Conservation (phyloP, 2,797 vertebrate genomes). For the Chrysolophus pictus region DNA sequence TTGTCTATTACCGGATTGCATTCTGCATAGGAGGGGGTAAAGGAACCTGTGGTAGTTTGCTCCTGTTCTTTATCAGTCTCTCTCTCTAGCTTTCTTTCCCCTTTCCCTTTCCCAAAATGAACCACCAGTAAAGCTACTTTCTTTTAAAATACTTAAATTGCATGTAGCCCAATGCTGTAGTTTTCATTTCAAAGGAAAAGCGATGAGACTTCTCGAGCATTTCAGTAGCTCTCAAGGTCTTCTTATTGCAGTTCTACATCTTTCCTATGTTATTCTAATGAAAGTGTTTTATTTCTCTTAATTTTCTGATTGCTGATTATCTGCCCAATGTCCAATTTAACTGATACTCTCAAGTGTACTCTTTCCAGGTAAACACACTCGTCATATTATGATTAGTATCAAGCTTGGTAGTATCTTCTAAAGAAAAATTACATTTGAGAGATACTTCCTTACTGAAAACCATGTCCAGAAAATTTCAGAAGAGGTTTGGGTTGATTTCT, state of each 20-base stretch:
- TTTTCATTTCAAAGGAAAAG: background rate
- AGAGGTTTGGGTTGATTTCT: background rate
- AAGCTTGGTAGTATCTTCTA: background rate
- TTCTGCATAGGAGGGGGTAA: constrained; percentile 23
- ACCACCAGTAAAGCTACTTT: background rate
- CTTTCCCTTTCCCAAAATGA: background rate
- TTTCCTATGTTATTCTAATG: constrained; percentile 27
- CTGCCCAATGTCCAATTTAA: constrained; percentile 32
- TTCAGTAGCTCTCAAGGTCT: background rate
- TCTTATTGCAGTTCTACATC: background rate
- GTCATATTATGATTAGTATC: background rate
- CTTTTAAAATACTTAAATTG: background rate
- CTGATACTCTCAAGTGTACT: constrained; percentile 82
- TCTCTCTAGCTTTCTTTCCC: background rate
- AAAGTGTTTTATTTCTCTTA: constrained; percentile 9
- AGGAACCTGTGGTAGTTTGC: constrained; percentile 18
- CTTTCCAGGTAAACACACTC: background rate
- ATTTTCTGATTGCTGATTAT: background rate
- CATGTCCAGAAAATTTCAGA: background rate
- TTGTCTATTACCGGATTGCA: constrained; percentile 48
- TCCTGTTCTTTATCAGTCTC: background rate
- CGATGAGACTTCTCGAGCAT: background rate
- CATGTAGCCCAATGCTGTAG: background rate
- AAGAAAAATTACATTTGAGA: background rate
- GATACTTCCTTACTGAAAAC: background rate